Evolutionary conservation across 1,140 invertebrate genomes (phyloP).

Genomic region (Pseudomyrmex concolor): DNA sequence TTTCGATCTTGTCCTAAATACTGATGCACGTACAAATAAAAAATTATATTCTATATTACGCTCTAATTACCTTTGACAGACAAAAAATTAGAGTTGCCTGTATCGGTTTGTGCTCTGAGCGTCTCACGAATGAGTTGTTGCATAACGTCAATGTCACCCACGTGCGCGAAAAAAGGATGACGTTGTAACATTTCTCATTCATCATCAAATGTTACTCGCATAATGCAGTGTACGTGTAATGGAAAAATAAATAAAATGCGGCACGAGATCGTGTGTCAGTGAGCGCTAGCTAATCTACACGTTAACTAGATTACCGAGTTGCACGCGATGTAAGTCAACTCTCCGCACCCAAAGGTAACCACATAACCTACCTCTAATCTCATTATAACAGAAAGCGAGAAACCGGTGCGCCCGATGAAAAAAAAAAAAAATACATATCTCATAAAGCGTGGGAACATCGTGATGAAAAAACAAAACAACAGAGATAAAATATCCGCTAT

Average conservation of each 20-base stretch:
- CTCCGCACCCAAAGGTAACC: constrained; percentile 36
- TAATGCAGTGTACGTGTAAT: constrained; percentile 37
- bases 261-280: constrained; percentile 4
- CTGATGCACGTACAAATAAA: not conserved
- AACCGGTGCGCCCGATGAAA: constrained; percentile 39
- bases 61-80: constrained; percentile 1
- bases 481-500: no score
- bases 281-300: constrained; percentile 42
- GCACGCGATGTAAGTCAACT: constrained; percentile 44
- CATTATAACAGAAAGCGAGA: constrained; percentile 36
- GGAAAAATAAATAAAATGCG: constrained; percentile 26
- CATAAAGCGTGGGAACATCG: not conserved
- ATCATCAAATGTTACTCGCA: constrained; percentile 8
- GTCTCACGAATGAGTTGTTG: not conserved
- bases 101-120: not conserved
- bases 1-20: not conserved
- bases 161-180: constrained; percentile 12
- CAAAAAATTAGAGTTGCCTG: not conserved
- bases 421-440: constrained; percentile 25
- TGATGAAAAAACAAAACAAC: not conserved
- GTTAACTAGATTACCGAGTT: constrained; percentile 41
- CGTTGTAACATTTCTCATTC: constrained; percentile 4
- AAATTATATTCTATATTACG: no score
- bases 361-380: constrained; percentile 42
- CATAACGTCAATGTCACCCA: constrained; percentile 9